Evolutionary conservation across 2,888 invertebrate species (phyloP), one percentile per base, ranked within the genome.

Genomic region (Rambutsinella grinnellia): DNA sequence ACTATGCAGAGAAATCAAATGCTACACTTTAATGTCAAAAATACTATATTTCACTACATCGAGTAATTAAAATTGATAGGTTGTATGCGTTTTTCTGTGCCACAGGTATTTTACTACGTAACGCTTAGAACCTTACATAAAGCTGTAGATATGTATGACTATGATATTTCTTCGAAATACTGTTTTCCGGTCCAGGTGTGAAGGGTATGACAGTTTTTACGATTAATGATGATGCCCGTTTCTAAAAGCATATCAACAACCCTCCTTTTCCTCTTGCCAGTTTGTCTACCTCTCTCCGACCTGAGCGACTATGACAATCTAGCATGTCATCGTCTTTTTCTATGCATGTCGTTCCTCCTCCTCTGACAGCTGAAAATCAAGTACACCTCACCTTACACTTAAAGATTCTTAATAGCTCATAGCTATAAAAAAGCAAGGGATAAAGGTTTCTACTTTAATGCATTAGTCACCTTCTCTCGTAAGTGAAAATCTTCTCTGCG

Each of bases 181-280:
- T 65, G 76, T 82, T 82, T 82, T 82, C 82, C 82, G 80, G 81
- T 83, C 83, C 83, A 83, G 83, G 83, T 83, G 83, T 83, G 83
- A 83, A 83, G 76, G 79, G 77, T 76, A 76, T 69, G 65, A 76
- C 76, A 74, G 74, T 74, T 74, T 72, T 74, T 74, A 76, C 76
- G 65, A 76, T 65, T 69, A 70, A 69, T 69, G 68, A 62, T 67
- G 75, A 81, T 83, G 81, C 81, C 82, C 81, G 79, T 83, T 82
- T 80, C 76, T 75, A 79, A 77, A n/a, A n/a, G n/a, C n/a, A n/a
- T 76, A 81, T 79, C 79, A 83, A 80, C 81, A 81, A 81, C 81
- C 76, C 65, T 67, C 74, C 61, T 58, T n/a, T n/a, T n/a, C n/a
- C n/a, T 51, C 51, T 28, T 74, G 72, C 72, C 66, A 70, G 46